Evolutionary conservation across 2,797 vertebrate species (phyloP), one percentile per base, ranked within the genome.

Genomic region (Trachurus trachurus): DNA sequence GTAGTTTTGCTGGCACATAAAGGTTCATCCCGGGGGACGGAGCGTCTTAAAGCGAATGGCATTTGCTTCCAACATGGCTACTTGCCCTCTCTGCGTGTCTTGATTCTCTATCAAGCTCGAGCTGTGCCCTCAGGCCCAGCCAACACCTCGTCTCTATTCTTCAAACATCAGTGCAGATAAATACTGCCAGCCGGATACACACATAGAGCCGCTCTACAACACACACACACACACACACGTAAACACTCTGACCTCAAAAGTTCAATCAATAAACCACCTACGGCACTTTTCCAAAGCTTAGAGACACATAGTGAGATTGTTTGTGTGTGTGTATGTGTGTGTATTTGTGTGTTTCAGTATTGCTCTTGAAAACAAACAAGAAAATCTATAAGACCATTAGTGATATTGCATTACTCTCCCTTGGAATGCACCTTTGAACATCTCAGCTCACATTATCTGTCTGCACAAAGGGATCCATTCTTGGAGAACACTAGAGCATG

Each of bases 261-360:
- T 81, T 76, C 70, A 76, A 88, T 92, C 88, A 81, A 90, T 91
- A 88, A 85, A 83, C 71, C 81, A 71, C 82, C 80, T 64, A 37
- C 81, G 80, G 78, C 85, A 78, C 61, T 89, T 89, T 87, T 85
- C 80, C 84, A 81, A 78, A 83, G 71, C 80, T 47, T 56, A 86
- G 26, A 83, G 26, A 75, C 74, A 71, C 66, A 71, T 26, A 42
- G 52, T 39, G 17, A 37, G 12, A 42, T 13, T 60, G 34, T 71
- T 4, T 71, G 39, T 49, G 34, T 71, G 6, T 71, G 39, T 49
- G 21, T 50, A 21, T 66, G 50, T 59, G 19, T 60, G 17, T 31
- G 29, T 72, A 8, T 56, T 26, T 60, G 67, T 61, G 47, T 49
- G 54, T 54, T 82, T 61, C 61, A 57, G 60, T 72, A 19, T 54